Base-by-base conservation (phyloP, 1,140 invertebrate genomes). In the Calliopsis andreniformis region DNA sequence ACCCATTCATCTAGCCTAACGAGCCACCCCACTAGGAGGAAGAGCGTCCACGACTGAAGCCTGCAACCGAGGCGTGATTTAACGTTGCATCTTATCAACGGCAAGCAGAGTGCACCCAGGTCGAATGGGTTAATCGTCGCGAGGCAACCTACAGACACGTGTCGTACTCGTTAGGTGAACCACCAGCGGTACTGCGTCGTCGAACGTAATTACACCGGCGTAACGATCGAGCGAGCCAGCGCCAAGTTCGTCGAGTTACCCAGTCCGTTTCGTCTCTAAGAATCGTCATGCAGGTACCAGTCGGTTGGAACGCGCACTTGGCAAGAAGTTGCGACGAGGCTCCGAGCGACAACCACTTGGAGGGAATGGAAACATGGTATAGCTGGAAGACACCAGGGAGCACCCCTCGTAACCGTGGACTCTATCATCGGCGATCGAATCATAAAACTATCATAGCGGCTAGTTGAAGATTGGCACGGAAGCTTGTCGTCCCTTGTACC, bases 371-470 rank as follows among this genome's bases (percentile, higher is more conserved):
- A 23, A 51, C 18, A 30, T 39, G 10, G 30, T 67, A 45, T 55
- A 39, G 20, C 55, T 56, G 16, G 39, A 56, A 45, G 39, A 56
- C 39, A 53, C 18, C 58, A 23, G n/a, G 8, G 23, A 5, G 66
- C 55, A 23, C 30, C 43, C 28, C 47, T 55, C 49, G 49, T 35
- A 49, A 32, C 51, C 14, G 16, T 32, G 30, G 35, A 35, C 28
- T 58, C 71, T 66, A 56, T 67, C 67, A 56, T 67, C 63, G 28
- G 55, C 39, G 51, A 20, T 67, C 6, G 32, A 67, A 67, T 55
- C 43, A 45, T 49, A 45, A 45, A 18, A 56, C 51, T 8, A 20
- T 20, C 16, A 6, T 5, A 5, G 39, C 42, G 35, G 28, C 47
- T 47, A 18, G 14, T 10, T 20, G n/a, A 28, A 35, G 67, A 28